phyloP scores from a whole-genome alignment of 1,140 invertebrate genomes.

The Dufourea novaeangliae region DNA sequence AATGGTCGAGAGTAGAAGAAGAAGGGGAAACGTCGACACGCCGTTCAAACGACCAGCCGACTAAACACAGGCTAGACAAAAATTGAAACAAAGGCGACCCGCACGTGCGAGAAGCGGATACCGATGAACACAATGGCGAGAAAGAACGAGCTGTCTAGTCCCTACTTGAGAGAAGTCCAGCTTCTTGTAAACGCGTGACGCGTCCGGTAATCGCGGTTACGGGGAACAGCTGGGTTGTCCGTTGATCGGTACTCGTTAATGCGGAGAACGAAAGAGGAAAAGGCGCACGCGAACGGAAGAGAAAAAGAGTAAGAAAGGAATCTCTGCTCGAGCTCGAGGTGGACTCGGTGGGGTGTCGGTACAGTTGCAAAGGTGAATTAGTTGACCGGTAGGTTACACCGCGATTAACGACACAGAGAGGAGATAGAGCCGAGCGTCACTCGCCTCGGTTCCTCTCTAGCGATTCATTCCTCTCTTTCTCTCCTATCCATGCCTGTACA shows the following conservation, averaged over 20 bases:
- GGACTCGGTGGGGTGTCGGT: conserved; percentile 53
- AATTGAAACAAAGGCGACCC: conserved; percentile 6
- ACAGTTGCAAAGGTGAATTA: conserved; percentile 66
- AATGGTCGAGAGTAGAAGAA: not conserved
- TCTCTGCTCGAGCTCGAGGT: not conserved
- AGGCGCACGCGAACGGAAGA: not conserved
- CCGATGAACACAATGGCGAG: not conserved
- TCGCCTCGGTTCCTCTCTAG: conserved; percentile 5
- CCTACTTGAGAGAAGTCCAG: no score
- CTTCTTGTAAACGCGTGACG: not conserved
- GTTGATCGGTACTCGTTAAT: not conserved
- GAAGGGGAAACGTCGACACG: conserved; percentile 16
- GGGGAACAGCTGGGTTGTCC: not conserved
- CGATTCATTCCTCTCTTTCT: conserved; percentile 14
- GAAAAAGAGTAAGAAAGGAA: not conserved
- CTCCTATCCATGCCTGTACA: conserved; percentile 23
- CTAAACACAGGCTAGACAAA: no score
- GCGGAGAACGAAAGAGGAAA: not conserved
- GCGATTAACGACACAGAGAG: conserved; percentile 62
- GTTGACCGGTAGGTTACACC: conserved; percentile 55
- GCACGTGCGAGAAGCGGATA: not conserved
- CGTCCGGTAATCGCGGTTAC: not conserved
- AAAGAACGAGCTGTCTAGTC: not conserved
- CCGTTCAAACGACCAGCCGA: not conserved
- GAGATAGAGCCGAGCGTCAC: conserved; percentile 44